A percentile compares a stretch with the other conserved stretches of the same genome.
Conservation (phyloP, 2,888 invertebrate genomes). For the Epistrophella euchroma region DNA sequence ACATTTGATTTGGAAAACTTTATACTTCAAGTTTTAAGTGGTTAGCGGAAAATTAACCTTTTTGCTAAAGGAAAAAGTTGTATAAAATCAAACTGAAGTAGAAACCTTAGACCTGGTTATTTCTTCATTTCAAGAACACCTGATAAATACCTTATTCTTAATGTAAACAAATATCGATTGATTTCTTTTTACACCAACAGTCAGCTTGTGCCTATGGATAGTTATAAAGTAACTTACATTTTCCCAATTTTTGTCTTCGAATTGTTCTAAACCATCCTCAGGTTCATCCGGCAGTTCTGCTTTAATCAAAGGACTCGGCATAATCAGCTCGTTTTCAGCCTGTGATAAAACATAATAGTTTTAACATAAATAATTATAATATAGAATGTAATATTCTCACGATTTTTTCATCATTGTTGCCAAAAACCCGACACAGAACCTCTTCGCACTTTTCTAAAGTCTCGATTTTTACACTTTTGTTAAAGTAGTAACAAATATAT, state of each 20-base stretch:
- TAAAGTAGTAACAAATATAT: background rate
- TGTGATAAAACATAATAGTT: background rate
- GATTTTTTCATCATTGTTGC: constrained; percentile 43
- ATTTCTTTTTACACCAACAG: background rate
- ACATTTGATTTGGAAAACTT: too few relatives aligned
- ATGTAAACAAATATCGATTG: background rate
- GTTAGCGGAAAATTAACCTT: too few relatives aligned
- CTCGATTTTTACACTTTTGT: constrained; percentile 55
- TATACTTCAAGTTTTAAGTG: too few relatives aligned
- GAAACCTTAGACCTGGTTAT: background rate
- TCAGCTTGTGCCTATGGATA: background rate
- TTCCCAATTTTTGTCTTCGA: constrained; percentile 11
- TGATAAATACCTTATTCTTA: background rate
- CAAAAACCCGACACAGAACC: constrained; percentile 66
- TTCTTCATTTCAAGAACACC: background rate
- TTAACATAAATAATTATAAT: background rate
- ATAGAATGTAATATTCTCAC: constrained; percentile 31
- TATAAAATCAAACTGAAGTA: too few relatives aligned
- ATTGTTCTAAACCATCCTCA: background rate
- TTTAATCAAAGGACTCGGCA: constrained; percentile 21
- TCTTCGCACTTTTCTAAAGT: constrained; percentile 69
- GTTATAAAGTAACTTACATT: constrained; percentile 7
- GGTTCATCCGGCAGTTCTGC: background rate
- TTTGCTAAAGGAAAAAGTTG: too few relatives aligned
- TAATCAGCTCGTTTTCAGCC: constrained; percentile 7